Percentiles rank a stretch among this genome's conserved stretches.
These are phyloP conservation scores for Pelvicachromis taeniatus DNA, from an alignment of 2,113 vertebrate species.

Conservation along the genomic window DNA sequence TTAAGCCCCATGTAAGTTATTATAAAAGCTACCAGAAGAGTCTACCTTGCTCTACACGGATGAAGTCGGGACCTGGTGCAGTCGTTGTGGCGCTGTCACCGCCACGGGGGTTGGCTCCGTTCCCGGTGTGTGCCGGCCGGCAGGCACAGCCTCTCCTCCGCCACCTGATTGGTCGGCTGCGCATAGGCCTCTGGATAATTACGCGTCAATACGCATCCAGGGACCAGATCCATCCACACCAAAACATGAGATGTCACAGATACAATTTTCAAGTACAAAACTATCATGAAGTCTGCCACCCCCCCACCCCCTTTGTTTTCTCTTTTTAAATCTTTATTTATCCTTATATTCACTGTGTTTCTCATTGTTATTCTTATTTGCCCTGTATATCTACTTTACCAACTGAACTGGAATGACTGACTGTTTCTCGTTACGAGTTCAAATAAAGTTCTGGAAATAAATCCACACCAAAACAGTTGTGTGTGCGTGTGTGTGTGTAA, in stretches of 20 bases:
- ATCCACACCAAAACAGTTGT: neutral
- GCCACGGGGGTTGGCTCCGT: conserved; percentile 1
- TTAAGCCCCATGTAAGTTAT: neutral
- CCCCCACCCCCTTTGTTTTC: too few species aligned
- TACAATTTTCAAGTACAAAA: too few species aligned
- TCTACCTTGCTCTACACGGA: conserved; percentile 37
- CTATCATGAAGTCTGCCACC: too few species aligned
- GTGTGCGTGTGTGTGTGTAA: neutral
- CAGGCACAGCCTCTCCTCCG: conserved; percentile 51
- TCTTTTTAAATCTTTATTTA: too few species aligned
- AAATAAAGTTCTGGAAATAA: too few species aligned
- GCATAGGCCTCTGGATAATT: conserved; percentile 2
- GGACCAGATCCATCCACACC: neutral
- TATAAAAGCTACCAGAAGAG: neutral
- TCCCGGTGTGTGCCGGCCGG: conserved; percentile 20
- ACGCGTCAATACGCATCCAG: conserved; percentile 25
- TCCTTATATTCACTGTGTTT: too few species aligned
- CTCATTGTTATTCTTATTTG: too few species aligned
- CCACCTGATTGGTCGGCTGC: conserved; percentile 55
- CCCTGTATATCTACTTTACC: too few species aligned
- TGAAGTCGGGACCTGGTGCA: neutral
- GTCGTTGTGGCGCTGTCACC: conserved; percentile 21
- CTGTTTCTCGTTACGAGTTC: too few species aligned
- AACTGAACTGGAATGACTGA: too few species aligned
- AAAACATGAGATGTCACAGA: too few species aligned